These are phyloP conservation scores for Oncorhynchus gorbuscha DNA, from an alignment of 2,113 vertebrate species.

Conservation along the genomic window DNA sequence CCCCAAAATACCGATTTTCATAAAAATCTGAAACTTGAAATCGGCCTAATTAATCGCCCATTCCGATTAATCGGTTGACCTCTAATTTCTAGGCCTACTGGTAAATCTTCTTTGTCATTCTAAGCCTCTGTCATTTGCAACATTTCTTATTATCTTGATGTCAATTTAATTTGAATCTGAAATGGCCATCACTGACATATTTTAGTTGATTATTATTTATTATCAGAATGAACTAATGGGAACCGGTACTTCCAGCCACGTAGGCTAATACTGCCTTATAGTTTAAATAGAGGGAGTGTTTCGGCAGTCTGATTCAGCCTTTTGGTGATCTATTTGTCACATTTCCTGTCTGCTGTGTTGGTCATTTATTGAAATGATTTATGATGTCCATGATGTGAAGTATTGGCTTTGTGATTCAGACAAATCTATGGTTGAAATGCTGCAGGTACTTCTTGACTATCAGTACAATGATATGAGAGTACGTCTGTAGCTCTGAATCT, in stretches of 20 bases:
- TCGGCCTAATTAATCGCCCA: too few relatives aligned
- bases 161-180: neutral
- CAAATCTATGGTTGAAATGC: constrained; percentile 22
- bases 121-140: neutral
- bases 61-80: too few relatives aligned
- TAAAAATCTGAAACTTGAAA: too few relatives aligned
- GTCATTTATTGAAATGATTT: constrained; percentile 42
- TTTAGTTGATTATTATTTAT: neutral
- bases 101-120: neutral
- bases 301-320: neutral
- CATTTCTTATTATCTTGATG: constrained; percentile 6
- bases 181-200: neutral
- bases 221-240: neutral
- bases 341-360: constrained; percentile 15
- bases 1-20: too few relatives aligned
- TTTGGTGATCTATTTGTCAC: neutral
- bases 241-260: neutral
- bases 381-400: constrained; percentile 24
- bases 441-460: constrained; percentile 68
- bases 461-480: constrained; percentile 62
- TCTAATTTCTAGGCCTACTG: neutral
- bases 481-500: constrained; percentile 21
- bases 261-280: neutral
- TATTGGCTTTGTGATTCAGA: neutral
- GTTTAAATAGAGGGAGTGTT: neutral